Conservation (phyloP, 1,140 invertebrate genomes). For the Bombus polaris region DNA sequence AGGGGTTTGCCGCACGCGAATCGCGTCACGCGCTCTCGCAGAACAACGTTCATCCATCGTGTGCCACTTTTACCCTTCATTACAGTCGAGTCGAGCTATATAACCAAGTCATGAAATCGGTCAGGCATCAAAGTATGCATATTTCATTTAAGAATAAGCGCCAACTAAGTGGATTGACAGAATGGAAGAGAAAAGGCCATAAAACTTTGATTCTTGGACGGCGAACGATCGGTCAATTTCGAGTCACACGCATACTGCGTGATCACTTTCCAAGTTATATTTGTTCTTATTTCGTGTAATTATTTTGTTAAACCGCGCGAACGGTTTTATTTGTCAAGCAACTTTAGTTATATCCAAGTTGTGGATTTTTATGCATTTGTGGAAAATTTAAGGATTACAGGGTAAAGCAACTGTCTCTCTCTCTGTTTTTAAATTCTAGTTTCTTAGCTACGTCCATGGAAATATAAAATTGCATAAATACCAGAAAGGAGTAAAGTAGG, state of each 20-base stretch:
- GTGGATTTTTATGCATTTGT: too few species aligned
- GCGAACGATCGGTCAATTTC: background rate
- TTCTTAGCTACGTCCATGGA: background rate
- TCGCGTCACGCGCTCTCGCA: too few species aligned
- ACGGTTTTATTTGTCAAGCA: too few species aligned
- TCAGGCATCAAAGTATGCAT: background rate
- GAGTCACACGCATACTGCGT: too few species aligned
- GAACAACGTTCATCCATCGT: conserved; percentile 9
- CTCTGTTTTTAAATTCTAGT: too few species aligned
- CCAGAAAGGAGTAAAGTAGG: too few species aligned
- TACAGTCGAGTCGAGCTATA: background rate
- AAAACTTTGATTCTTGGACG: background rate
- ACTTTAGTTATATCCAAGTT: too few species aligned
- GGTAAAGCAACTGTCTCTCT: too few species aligned
- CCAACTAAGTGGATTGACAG: background rate
- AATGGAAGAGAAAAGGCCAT: background rate
- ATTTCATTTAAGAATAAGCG: background rate
- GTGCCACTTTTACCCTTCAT: background rate
- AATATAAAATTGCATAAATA: background rate
- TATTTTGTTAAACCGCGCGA: too few species aligned
- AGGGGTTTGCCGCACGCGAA: conserved; percentile 51
- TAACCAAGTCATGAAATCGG: background rate
- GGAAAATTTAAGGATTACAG: too few species aligned
- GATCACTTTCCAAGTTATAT: too few species aligned
- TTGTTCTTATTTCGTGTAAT: too few species aligned